Conservation (phyloP, 2,888 invertebrate species). For the Poecilus cupreus region DNA sequence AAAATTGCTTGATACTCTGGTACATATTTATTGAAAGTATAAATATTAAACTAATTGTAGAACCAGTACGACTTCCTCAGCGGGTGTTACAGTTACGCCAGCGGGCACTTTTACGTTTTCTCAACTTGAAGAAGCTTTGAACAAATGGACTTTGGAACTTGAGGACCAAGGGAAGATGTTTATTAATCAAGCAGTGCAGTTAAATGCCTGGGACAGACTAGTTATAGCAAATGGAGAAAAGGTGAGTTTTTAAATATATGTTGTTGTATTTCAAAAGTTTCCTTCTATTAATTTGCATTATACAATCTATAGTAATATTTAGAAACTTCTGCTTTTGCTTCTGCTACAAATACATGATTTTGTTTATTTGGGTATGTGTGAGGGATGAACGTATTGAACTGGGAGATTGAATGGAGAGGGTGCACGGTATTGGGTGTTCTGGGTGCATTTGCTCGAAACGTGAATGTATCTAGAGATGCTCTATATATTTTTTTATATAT, state of each 20-base stretch:
- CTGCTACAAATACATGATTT: too few species aligned
- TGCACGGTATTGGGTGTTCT: too few species aligned
- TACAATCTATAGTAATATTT: too few species aligned
- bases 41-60: not conserved
- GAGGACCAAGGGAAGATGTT: conserved; percentile 95
- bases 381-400: too few species aligned
- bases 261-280: not conserved
- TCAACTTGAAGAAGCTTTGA: conserved; percentile 92
- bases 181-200: conserved; percentile 94
- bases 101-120: conserved; percentile 82
- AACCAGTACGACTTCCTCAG: conserved; percentile 63
- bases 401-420: too few species aligned
- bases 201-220: conserved; percentile 96
- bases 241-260: conserved; percentile 70
- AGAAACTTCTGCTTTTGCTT: too few species aligned
- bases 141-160: conserved; percentile 94
- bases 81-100: conserved; percentile 69
- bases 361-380: too few species aligned
- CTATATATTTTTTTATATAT: too few species aligned
- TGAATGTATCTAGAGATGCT: too few species aligned
- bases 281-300: too few species aligned
- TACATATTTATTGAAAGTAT: not conserved
- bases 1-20: too few species aligned
- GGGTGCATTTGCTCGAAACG: too few species aligned
- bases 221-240: conserved; percentile 94